Base-by-base conservation (phyloP, 2,113 vertebrate species). In the Gymnorhina tibicen region DNA sequence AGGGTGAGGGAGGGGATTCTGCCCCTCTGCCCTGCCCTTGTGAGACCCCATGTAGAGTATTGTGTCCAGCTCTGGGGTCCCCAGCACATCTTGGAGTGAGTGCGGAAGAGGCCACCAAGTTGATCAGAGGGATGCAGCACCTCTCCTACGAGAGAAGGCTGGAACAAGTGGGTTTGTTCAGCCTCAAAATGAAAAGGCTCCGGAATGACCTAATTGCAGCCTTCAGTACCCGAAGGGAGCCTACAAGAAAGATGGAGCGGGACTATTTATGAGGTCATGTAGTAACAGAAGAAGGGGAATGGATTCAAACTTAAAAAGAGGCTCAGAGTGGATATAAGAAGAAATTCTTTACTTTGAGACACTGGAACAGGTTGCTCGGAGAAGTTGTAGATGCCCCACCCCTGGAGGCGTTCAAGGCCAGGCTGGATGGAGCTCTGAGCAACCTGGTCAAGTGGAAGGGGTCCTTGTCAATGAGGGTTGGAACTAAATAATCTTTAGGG, bases 121-220 rank as follows among this genome's bases (percentile, higher is more conserved):
- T 52, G 16, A 46, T 39, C 6, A 82, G 69, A 75, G 4, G 23
- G 39, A 20, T 46, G 23, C 46, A 46, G 19, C 28, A 15, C 8
- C 33, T 33, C 33, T 67, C 13, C 37, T 23, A 0, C 53, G 60
- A 59, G 23, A 23, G 46, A 67, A 30, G 9, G 5, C 7, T 74
- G 35, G 24, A 33, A 59, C 13, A 67, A 44, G 3, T 39, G 1
- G 1, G 10, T 59, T 59, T 30, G 35, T 39, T 67, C 33, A 67
- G 52, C 19, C 19, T 30, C 27, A 66, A 60, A 39, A 39, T 26
- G 19, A 46, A 33, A 67, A 52, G 19, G 44, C 7, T 59, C 11
- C 0, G 0, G 28, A 58, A 58, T 52, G 13, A 74, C 7, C 7
- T 20, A n/a, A 28, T 12, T 59, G 52, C 33, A 59, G 42, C 33